Evolutionary conservation across 2,888 invertebrate species (phyloP), one percentile per base, ranked within the genome.

Genomic region (Megalurothrips usitatus): DNA sequence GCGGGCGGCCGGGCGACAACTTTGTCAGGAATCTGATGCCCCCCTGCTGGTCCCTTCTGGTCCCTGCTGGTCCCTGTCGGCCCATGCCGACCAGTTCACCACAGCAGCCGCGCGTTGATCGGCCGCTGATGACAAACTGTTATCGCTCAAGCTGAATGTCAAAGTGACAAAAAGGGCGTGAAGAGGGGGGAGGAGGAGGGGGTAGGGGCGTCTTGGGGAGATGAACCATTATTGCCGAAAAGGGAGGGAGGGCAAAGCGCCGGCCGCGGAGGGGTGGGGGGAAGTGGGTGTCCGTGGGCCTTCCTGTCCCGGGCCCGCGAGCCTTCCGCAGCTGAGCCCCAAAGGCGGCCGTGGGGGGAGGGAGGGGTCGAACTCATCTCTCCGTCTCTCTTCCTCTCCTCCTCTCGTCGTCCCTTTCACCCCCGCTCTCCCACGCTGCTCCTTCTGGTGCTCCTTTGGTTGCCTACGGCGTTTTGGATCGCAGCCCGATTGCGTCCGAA

Each of bases 61-160:
- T 10, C 52, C 14, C 52, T 9, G 52, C 52, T 10, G 52, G 52
- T 10, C 19, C 52, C 12, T 9, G 52, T 2, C 52, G 52, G 52
- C 58, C 58, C 19, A 11, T 12, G 58, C 58, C 58, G 34, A 43
- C 34, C 34, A 6, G 34, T 2, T 4, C 34, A 43, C 34, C 34
- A 43, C 34, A 6, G 1, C 52, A 9, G 68, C 68, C 9, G 26
- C 9, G 26, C 68, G 26, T 75, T 75, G 68, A 75, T 75, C 26
- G 68, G 68, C 12, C 12, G 68, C 23, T 75, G 68, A 75, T 75
- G 68, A 75, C 68, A 75, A 75, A 75, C 68, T 75, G 68, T 75
- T 75, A 75, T 75, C 68, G 68, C 68, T 75, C 68, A 75, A 75
- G 68, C 68, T 75, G 68, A 75, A 75, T 75, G 68, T 75, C 68